A percentile compares a stretch with the other conserved stretches of the same genome.
Evolutionary conservation across 2,888 invertebrate genomes (phyloP).

Genomic region (Tortricodes alternella): DNA sequence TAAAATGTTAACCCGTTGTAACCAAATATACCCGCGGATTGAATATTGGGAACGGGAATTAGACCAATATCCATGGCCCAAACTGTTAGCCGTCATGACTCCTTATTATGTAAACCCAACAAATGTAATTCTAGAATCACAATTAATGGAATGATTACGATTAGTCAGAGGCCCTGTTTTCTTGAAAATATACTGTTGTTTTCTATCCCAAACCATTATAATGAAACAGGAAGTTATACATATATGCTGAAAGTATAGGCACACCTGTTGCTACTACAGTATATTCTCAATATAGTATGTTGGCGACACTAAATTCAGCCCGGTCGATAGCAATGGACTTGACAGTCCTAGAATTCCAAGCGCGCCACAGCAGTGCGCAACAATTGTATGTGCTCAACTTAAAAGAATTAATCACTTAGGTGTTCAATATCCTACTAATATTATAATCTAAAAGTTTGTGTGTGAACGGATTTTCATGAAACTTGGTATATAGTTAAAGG

Average conservation of each 20-base stretch:
- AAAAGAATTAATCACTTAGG: background rate
- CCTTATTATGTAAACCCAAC: no score
- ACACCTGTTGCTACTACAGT: background rate
- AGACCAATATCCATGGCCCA: no score
- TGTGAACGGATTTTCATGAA: no score
- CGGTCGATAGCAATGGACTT: constrained; percentile 61
- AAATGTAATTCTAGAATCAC: no score
- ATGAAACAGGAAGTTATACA: background rate
- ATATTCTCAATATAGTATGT: background rate
- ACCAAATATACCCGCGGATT: no score
- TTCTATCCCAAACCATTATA: background rate
- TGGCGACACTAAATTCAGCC: constrained; percentile 45
- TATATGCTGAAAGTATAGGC: background rate
- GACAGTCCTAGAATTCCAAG: constrained; percentile 58
- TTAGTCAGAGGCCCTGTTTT: background rate
- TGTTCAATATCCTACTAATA: no score
- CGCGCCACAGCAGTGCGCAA: constrained; percentile 49
- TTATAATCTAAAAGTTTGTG: no score
- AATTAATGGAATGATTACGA: no score
- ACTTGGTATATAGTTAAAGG: no score
- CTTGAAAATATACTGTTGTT: background rate
- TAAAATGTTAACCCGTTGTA: no score
- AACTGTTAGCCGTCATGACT: no score
- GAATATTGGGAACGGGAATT: no score
- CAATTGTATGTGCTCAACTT: constrained; percentile 38